Conservation (phyloP, 2,797 vertebrate species). For the Mus spretus region DNA sequence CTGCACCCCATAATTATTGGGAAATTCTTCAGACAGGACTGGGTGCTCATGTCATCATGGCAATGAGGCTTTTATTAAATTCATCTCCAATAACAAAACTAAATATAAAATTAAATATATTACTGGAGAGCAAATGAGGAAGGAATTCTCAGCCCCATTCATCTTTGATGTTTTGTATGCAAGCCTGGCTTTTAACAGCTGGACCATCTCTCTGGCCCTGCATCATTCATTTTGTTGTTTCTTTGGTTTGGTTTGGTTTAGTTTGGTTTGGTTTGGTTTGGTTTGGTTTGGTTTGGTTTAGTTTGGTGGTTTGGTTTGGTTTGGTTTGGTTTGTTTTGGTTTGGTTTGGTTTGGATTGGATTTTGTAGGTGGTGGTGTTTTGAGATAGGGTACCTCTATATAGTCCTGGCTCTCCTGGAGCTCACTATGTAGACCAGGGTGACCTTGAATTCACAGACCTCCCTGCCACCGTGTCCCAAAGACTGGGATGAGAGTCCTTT, state of each 20-base stretch:
- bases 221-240: background rate
- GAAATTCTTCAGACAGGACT: conserved; percentile 14
- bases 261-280: background rate
- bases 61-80: conserved; percentile 46
- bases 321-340: background rate
- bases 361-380: background rate
- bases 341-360: background rate
- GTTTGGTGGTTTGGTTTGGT: too few relatives aligned
- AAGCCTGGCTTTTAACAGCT: background rate
- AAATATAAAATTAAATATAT: conserved; percentile 36
- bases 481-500: background rate
- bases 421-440: background rate
- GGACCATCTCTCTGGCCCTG: background rate
- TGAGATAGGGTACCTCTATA: background rate
- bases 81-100: conserved; percentile 12
- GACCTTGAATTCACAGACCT: background rate
- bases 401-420: background rate
- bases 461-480: background rate
- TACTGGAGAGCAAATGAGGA: conserved; percentile 20
- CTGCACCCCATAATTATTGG: background rate
- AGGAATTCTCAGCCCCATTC: background rate
- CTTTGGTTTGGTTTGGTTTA: background rate
- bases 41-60: background rate
- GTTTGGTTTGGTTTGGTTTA: background rate
- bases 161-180: background rate